Base-by-base conservation (phyloP, 2,888 invertebrate genomes). In the Heliothis peltigera region DNA sequence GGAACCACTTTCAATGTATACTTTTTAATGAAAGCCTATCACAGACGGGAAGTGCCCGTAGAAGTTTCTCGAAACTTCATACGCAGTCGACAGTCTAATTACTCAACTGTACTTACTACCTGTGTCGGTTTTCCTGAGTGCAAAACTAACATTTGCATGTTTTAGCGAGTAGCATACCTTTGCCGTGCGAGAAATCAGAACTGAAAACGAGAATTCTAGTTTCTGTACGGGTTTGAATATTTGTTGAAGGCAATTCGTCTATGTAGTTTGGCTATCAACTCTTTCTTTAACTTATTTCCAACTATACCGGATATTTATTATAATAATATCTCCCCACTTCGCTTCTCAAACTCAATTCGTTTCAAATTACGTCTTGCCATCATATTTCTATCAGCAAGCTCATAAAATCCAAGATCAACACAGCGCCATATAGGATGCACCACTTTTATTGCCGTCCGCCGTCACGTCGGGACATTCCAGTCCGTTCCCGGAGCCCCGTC, bases 391-490 rank as follows among this genome's bases (percentile, higher is more conserved):
- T 28, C 6, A 22, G 28, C 15, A 48, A 19, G 18, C 25, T 19
- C 8, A 35, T 43, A 8, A 28, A 60, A 52, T 19, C 53, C 32
- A 48, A 67, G 32, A 22, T 60, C 54, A 52, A 54, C 46, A 49
- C 21, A 44, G 8, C 49, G 8, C 35, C 59, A 56, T 61, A 65
- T 66, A 53, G 35, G 47, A 64, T 79, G 68, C 69, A 71, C 69
- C 54, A 66, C 55, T 71, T 79, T 77, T 75, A 81, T 71, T 75
- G 35, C 70, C 52, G 59, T 71, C 66, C 60, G 57, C 60, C 75
- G 78, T 82, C 88, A 85, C 85, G 82, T 85, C 84, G 84, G 66
- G 79, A 82, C 84, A 85, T 87, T 86, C 82, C 82, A 74, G 70
- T 28, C 64, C 81, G 83, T 84, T 79, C 75, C 80, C 10, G 56